phyloP scores from a whole-genome alignment of 2,888 invertebrate species.

The Lasioglossum zephyrum region DNA sequence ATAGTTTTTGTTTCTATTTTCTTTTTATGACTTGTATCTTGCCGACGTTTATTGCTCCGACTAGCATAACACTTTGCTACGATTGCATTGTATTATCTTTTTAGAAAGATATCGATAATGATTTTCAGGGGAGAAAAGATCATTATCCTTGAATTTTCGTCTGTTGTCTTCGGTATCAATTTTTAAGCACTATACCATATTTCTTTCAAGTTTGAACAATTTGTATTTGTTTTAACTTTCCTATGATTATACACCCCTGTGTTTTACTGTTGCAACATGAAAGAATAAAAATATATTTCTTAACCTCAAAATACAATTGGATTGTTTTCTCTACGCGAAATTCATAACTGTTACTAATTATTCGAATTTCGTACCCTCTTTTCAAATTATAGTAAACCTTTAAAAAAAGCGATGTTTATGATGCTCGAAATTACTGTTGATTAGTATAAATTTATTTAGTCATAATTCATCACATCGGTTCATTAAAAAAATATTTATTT shows the following conservation, averaged over 20 bases:
- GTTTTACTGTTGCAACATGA: background rate
- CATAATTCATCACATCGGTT: background rate
- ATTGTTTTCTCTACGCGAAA: background rate
- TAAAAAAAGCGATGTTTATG: background rate
- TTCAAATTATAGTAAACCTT: background rate
- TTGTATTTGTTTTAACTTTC: background rate
- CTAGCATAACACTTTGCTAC: background rate
- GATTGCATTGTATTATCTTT: background rate
- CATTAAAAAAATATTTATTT: background rate
- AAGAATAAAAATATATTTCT: background rate
- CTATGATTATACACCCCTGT: background rate
- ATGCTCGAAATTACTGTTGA: background rate
- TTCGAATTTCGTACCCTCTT: background rate
- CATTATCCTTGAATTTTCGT: background rate
- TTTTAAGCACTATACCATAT: background rate
- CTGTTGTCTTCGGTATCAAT: background rate
- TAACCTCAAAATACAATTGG: background rate
- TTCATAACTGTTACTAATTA: background rate
- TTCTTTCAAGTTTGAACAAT: background rate
- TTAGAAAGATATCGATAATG: background rate
- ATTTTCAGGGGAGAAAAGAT: background rate
- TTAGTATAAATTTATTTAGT: background rate
- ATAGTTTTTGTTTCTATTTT: conserved; percentile 1
- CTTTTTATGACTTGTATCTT: background rate
- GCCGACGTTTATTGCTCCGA: background rate